Evolutionary conservation across 1,140 invertebrate genomes (phyloP).

Genomic region (Drosophila bocki): DNA sequence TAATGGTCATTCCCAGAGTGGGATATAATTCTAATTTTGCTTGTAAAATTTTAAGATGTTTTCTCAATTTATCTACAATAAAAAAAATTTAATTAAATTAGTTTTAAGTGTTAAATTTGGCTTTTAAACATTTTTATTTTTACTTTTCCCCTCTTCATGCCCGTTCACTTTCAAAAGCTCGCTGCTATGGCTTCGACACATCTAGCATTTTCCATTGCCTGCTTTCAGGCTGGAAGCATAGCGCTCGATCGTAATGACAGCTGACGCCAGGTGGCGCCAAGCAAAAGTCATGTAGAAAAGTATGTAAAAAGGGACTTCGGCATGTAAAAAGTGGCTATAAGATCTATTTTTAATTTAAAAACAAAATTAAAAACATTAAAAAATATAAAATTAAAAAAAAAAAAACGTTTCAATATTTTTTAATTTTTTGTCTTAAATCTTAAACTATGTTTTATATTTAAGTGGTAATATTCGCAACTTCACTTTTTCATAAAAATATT

Average conservation of each 20-base stretch:
- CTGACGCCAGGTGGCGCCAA: constrained; percentile 16
- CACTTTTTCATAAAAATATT: not conserved
- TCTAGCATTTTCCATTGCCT: constrained; percentile 42
- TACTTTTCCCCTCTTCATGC: not conserved
- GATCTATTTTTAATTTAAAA: not conserved
- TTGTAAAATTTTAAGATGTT: not conserved
- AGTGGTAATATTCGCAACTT: not conserved
- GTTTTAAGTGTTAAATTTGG: not conserved
- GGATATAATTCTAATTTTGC: not conserved
- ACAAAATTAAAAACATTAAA: not conserved
- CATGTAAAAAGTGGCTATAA: not conserved
- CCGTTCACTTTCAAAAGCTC: constrained; percentile 33
- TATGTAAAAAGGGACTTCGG: not conserved
- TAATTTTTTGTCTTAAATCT: not conserved
- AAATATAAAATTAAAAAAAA: not conserved
- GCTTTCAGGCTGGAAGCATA: constrained; percentile 57
- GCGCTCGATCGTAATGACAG: constrained; percentile 24
- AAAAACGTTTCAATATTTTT: too few species aligned
- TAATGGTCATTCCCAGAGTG: not conserved
- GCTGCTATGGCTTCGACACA: constrained; percentile 3
- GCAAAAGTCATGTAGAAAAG: not conserved
- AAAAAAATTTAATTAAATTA: not conserved
- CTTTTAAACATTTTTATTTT: not conserved
- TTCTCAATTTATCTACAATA: not conserved
- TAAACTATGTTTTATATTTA: not conserved